Conservation (phyloP, 2,888 invertebrate genomes). For the Acleris literana region DNA sequence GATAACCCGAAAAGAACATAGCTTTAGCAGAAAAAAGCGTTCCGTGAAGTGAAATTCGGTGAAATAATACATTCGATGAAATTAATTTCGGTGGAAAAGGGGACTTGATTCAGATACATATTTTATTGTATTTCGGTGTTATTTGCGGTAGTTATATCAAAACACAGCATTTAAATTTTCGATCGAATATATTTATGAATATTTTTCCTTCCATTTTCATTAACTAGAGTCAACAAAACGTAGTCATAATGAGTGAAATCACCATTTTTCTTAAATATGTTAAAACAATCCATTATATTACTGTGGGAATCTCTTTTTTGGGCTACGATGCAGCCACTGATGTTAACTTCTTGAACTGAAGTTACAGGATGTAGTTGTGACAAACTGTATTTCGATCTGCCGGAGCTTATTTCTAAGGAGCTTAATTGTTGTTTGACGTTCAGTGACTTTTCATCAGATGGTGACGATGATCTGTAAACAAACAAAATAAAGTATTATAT, state of each 20-base stretch:
- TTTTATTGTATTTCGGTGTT: too few species aligned
- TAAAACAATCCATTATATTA: conserved; percentile 10
- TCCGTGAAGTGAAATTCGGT: too few species aligned
- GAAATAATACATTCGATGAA: too few species aligned
- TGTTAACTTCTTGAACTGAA: conserved; percentile 6
- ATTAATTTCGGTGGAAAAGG: too few species aligned
- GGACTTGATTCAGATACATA: too few species aligned
- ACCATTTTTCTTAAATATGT: conserved; percentile 7
- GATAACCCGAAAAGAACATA: too few species aligned
- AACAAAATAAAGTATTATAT: neutral
- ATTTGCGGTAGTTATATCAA: too few species aligned
- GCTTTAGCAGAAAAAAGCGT: too few species aligned
- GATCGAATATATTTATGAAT: conserved; percentile 36
- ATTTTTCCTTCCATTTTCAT: conserved; percentile 22
- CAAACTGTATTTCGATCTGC: neutral
- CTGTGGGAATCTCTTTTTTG: neutral
- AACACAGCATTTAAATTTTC: conserved; percentile 34
- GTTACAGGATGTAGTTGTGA: neutral
- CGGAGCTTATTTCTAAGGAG: neutral
- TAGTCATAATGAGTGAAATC: conserved; percentile 31
- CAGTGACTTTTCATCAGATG: neutral
- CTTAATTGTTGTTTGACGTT: neutral
- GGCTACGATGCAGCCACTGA: conserved; percentile 5
- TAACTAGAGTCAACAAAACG: conserved; percentile 27
- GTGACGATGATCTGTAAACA: conserved; percentile 1